Evolutionary conservation across 2,888 invertebrate species (phyloP).

Genomic region (Callimorpha dominula): DNA sequence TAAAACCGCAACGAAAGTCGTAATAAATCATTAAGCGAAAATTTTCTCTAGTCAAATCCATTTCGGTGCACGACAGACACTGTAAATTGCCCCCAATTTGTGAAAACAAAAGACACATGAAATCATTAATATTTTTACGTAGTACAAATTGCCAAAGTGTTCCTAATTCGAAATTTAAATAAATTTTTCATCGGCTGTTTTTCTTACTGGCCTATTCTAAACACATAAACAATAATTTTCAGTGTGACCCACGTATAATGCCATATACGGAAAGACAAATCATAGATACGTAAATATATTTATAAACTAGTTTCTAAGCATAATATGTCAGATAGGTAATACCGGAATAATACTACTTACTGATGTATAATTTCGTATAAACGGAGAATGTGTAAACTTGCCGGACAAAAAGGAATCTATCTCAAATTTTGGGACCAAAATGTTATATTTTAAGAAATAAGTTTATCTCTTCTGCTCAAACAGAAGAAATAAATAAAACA

Average conservation of each 20-base stretch:
- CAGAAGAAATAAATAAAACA: background rate
- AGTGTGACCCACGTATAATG: background rate
- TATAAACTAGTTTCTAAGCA: background rate
- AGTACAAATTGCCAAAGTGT: too few relatives aligned
- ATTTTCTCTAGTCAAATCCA: too few relatives aligned
- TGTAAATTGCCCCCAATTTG: too few relatives aligned
- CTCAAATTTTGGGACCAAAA: background rate
- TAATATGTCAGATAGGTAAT: conserved; percentile 17
- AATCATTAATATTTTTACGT: too few relatives aligned
- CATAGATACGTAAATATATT: conserved; percentile 9
- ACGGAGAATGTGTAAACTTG: background rate
- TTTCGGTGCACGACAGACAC: too few relatives aligned
- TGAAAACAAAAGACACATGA: too few relatives aligned
- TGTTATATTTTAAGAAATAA: background rate
- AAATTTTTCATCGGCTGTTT: too few relatives aligned
- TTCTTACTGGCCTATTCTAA: too few relatives aligned
- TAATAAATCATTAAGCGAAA: too few relatives aligned
- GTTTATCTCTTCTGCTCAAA: background rate
- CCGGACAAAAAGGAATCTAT: background rate
- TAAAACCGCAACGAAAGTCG: too few relatives aligned
- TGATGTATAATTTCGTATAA: background rate
- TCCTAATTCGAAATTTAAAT: too few relatives aligned
- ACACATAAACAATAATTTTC: too few relatives aligned
- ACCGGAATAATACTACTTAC: background rate
- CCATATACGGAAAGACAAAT: conserved; percentile 20